These are phyloP conservation scores for Geococcyx californianus DNA, from an alignment of 2,113 vertebrate genomes.

Conservation along the genomic window DNA sequence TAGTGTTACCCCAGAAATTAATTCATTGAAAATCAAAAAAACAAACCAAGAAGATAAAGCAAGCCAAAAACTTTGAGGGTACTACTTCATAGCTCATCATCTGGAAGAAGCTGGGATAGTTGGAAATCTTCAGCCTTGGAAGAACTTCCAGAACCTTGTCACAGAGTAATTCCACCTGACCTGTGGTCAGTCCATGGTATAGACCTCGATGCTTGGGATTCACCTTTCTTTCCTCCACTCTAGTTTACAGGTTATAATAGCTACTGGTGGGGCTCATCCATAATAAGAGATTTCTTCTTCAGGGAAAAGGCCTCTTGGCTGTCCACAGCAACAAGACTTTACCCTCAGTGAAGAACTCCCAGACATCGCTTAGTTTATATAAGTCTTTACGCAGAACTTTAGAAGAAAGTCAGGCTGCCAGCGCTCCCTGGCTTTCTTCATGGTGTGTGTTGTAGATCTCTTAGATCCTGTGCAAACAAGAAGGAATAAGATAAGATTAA, in stretches of 20 bases:
- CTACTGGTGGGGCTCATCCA: neutral
- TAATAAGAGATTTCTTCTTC: neutral
- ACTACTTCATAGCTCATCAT: neutral
- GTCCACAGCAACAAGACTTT: neutral
- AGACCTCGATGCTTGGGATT: rapidly evolving
- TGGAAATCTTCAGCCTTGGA: neutral
- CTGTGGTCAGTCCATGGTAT: neutral
- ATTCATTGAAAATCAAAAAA: neutral
- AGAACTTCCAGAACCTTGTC: neutral
- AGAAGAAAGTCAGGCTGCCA: neutral
- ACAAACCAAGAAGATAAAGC: neutral
- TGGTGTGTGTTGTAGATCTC: neutral
- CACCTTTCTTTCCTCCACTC: neutral
- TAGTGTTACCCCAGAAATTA: neutral
- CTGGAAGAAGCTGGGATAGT: neutral
- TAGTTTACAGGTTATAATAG: neutral
- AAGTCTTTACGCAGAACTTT: neutral
- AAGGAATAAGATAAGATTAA: neutral
- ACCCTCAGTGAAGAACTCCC: neutral
- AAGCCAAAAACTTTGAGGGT: neutral
- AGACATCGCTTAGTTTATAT: neutral
- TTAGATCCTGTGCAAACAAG: neutral
- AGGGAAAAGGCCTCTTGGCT: neutral
- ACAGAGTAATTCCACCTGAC: neutral
- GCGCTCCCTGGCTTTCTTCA: neutral